Percentiles rank a stretch among this genome's conserved stretches.
Evolutionary conservation across 1,140 invertebrate genomes (phyloP).

Genomic region (Teleopsis dalmanni): DNA sequence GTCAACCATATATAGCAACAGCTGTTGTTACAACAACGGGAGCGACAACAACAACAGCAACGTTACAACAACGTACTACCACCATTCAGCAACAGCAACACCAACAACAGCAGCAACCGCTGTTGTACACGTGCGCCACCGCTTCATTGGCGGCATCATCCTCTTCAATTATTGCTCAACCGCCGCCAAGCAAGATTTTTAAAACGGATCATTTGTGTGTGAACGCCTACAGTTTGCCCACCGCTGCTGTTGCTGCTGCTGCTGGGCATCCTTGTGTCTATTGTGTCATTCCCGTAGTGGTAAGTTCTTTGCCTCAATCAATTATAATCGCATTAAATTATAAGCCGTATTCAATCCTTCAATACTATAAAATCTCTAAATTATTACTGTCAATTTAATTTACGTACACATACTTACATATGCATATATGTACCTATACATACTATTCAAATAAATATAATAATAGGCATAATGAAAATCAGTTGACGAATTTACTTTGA

Average conservation of each 20-base stretch:
- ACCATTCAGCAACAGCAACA: conserved; percentile 12
- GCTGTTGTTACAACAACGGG: neutral
- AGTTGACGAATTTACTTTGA: too few species aligned
- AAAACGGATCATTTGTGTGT: conserved; percentile 42
- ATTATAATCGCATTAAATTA: neutral
- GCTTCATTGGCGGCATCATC: conserved; percentile 21
- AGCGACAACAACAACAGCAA: conserved; percentile 1
- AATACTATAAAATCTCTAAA: too few species aligned
- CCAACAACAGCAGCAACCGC: conserved; percentile 13
- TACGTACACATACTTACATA: too few species aligned
- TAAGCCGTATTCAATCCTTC: too few species aligned
- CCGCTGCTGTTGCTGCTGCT: conserved; percentile 38
- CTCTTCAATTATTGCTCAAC: conserved; percentile 37
- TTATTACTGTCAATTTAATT: too few species aligned
- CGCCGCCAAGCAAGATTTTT: conserved; percentile 42
- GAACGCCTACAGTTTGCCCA: conserved; percentile 37
- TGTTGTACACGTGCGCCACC: conserved; percentile 34
- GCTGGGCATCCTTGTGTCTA: conserved; percentile 41
- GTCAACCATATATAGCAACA: too few species aligned
- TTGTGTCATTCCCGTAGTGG: conserved; percentile 41
- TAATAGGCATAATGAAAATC: too few species aligned
- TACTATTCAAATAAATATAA: too few species aligned
- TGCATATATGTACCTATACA: too few species aligned
- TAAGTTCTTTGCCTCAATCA: conserved; percentile 17
- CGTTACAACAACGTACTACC: conserved; percentile 1